These are phyloP conservation scores for Drosophila albomicans DNA, from an alignment of 1,140 invertebrate species.

Conservation along the genomic window DNA sequence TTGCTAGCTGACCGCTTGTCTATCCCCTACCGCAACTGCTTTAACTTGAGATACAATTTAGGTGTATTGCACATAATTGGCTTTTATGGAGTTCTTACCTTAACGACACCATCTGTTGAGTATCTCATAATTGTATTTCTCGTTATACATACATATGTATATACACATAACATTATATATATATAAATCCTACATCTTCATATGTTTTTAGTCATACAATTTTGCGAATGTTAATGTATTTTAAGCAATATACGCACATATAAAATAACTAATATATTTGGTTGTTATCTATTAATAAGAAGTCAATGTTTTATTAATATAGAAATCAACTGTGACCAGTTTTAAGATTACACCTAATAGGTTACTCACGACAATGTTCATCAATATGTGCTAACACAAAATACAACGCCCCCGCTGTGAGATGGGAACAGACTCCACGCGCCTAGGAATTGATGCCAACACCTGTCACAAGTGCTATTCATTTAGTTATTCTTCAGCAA, in stretches of 20 bases:
- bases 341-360: background rate
- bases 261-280: background rate
- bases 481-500: slow-evolving; percentile 41
- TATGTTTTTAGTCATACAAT: no score
- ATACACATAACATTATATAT: background rate
- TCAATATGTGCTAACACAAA: background rate
- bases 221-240: no score
- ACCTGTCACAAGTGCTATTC: slow-evolving; percentile 48
- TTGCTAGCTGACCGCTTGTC: slow-evolving; percentile 60
- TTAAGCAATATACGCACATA: no score
- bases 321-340: background rate
- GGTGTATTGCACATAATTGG: slow-evolving; percentile 43
- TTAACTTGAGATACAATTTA: slow-evolving; percentile 34
- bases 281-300: background rate
- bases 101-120: slow-evolving; percentile 62
- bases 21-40: slow-evolving; percentile 20
- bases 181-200: no score
- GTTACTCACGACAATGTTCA: background rate
- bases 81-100: slow-evolving; percentile 43
- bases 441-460: slow-evolving; percentile 36
- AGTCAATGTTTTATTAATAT: background rate
- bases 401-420: background rate
- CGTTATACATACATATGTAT: background rate
- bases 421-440: slow-evolving; percentile 4
- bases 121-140: slow-evolving; percentile 1